Evolutionary conservation across 2,113 vertebrate genomes (phyloP), one percentile per base, ranked within the genome.

Genomic region (Ceyx cyanopectus): DNA sequence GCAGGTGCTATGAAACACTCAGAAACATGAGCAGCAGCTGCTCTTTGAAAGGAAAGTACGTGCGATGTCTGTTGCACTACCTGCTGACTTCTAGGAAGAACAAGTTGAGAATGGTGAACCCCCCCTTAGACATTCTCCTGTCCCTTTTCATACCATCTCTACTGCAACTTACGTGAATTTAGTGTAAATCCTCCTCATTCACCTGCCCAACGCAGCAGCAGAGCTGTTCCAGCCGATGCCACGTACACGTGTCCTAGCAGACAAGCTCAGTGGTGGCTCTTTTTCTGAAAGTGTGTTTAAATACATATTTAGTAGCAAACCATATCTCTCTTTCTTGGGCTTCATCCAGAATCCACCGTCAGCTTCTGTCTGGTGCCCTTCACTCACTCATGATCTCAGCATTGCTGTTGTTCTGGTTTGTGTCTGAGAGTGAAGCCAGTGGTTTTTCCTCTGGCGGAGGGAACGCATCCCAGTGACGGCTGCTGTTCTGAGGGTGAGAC

Each of bases 381-480:
- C 2, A 1, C 61, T 56, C 1, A 0, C 43, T 57, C 2, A 4
- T n/a, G 45, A 51, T 37, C 63, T 40, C 40, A 8, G 10, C 14
- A 14, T 57, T 9, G 45, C 8, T 48, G 48, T 8, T 51, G 43
- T 75, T 50, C 26, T 54, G 62, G 45, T 63, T 69, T 62, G 63
- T 27, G 3, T 58, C 68, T 51, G 15, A 15, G 68, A 57, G 43
- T 1, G 15, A 73, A 67, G 73, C 12, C 3, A 9, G 62, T 67
- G n/a, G 62, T 20, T 69, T 69, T 68, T 34, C 62, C 13, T 46
- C 29, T 26, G 53, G 30, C 0, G 2, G 50, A 58, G 57, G 30
- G 14, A 21, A 48, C 4, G 4, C 1, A 0, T n/a, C 34, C 58
- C 21, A 1, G 53, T 43, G 40, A 7, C 0, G 7, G n/a, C 29